Evolutionary conservation across 2,797 vertebrate species (phyloP).

Genomic region (Paedocypris micromegethes): DNA sequence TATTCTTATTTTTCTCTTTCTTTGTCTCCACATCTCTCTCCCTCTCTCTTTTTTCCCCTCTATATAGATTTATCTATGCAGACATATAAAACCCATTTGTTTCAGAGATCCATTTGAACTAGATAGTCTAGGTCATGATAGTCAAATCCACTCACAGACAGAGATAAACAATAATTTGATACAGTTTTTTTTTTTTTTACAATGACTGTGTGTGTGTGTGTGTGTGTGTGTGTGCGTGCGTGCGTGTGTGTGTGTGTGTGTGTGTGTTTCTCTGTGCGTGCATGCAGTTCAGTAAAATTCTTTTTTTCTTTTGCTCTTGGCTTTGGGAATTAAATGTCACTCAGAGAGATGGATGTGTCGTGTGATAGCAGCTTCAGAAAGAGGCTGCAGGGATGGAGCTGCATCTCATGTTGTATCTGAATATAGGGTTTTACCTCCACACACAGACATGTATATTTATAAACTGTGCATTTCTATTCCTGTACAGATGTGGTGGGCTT

Average conservation of each 20-base stretch:
- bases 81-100: not conserved
- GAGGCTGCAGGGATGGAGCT: slow-evolving; percentile 47
- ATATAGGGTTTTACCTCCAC: slow-evolving; percentile 11
- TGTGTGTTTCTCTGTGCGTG: slow-evolving; percentile 5
- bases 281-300: slow-evolving; percentile 11
- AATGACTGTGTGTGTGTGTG: slow-evolving; percentile 8
- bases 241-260: slow-evolving; percentile 19
- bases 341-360: slow-evolving; percentile 68
- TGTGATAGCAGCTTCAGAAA: slow-evolving; percentile 60
- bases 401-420: slow-evolving; percentile 30
- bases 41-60: too few relatives aligned
- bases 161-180: not conserved
- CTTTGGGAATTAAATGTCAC: slow-evolving; percentile 72
- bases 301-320: slow-evolving; percentile 50
- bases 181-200: not conserved
- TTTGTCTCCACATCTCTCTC: too few relatives aligned
- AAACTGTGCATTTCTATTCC: slow-evolving; percentile 2
- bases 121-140: slow-evolving; percentile 3
- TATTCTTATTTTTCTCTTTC: too few relatives aligned
- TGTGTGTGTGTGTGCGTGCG: slow-evolving; percentile 3
- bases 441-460: slow-evolving; percentile 20
- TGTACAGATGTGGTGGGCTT: not conserved
- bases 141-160: not conserved
- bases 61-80: too few relatives aligned
- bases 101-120: not conserved